Evolutionary conservation across 2,797 vertebrate species (phyloP), one percentile per base, ranked within the genome.

Genomic region (Thamnophis elegans): DNA sequence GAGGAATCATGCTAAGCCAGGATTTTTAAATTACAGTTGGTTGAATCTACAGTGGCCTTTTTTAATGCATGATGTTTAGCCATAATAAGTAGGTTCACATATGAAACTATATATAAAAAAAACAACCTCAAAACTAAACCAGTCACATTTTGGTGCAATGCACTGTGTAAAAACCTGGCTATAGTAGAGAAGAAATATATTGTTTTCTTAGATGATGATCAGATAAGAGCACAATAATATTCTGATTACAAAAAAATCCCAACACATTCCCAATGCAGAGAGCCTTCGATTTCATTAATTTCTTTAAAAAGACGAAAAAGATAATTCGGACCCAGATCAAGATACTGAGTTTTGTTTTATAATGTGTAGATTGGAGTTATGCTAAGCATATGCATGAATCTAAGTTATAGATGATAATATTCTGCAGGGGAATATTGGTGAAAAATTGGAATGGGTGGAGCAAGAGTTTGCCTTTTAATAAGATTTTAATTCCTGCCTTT

Each of bases 401-500:
- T 0, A 5, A 78, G 28, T 55, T 1, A 87, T 54, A 6, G 14
- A 51, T 58, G 78, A 60, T 36, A 18, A 11, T 26, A 42, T 60
- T 25, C 22, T n/a, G 51, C 14, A 4, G 7, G 54, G 54, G 82
- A 90, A 58, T 94, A 2, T 54, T 87, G 42, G 22, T 78, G 56
- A 87, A 65, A 28, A 91, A 94, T 87, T 90, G 54, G 78, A 90
- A 65, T 26, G 86, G 92, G 88, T 93, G 89, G 95, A 92, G 89
- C 90, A 89, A 65, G 93, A 90, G 53, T 78, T 94, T 92, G 86
- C 54, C 91, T 95, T 82, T 82, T 93, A n/a, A 90, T 36, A 20
- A 94, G 36, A 94, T 87, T 95, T 95, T 94, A 92, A 42, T 47
- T 82, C 78, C 42, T 54, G 91, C 90, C 56, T 95, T 92, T 94